Evolutionary conservation across 2,113 vertebrate genomes (phyloP), one percentile per base, ranked within the genome.

Genomic region (Sitta europaea): DNA sequence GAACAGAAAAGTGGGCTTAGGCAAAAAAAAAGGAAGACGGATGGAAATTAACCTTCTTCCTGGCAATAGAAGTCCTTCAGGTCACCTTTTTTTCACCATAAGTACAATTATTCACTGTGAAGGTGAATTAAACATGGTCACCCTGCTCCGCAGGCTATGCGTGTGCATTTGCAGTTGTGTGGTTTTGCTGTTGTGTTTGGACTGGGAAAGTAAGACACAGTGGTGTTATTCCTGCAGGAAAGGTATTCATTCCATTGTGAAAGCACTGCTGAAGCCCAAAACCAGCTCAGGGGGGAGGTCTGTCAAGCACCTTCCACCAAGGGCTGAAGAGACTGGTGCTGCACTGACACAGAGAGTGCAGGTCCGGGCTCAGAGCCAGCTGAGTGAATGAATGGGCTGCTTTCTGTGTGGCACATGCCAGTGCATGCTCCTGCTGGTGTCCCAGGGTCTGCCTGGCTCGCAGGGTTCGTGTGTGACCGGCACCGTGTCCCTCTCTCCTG

Each of bases 301-400:
- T 63, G 27, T 58, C 17, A 11, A 47, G 33, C 21, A 27, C 27
- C 29, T 54, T 62, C 11, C 23, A 25, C 18, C 6, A 18, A 38
- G 35, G n/a, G 55, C 36, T 87, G 70, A 50, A 85, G 81, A 27
- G 14, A 2, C 18, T 33, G n/a, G 3, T 75, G 28, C 65, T 54
- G 80, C 62, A 21, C 10, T 38, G 86, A 12, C 5, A 14, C 22
- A 45, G 50, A 65, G 12, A 47, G 38, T 4, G 10, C 31, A 33
- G 57, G 48, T 35, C 38, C 0, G 0, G 25, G 59, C 54, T 33
- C 15, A 16, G 11, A 20, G 43, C 10, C 40, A 27, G 27, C 9
- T 2, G 19, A 5, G 22, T 5, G 67, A 43, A 57, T 0, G 12
- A 18, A 6, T 3, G 13, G 28, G 19, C 13, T 11, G 25, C 22